These are phyloP conservation scores for Clusia tigrina DNA, from an alignment of 2,888 invertebrate species.

Conservation along the genomic window DNA sequence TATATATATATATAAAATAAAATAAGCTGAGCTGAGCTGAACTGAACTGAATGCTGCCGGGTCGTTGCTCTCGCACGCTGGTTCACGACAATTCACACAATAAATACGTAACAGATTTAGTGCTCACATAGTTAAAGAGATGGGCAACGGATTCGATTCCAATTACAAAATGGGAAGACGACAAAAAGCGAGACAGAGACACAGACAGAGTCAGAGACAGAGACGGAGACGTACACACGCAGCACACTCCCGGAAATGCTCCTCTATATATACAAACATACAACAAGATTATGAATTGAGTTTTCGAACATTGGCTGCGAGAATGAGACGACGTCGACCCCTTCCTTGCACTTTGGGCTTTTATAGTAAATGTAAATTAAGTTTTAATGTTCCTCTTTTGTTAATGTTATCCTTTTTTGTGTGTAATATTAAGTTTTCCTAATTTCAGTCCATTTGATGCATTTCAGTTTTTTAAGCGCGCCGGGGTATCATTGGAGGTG, in stretches of 20 bases:
- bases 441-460: slow-evolving; percentile 4
- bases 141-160: too few species aligned
- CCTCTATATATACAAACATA: slow-evolving; percentile 5
- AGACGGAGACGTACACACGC: too few species aligned
- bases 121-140: too few species aligned
- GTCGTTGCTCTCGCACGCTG: too few species aligned
- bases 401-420: not conserved
- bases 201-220: too few species aligned
- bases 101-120: too few species aligned
- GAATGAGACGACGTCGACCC: too few species aligned
- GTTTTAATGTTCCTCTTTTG: slow-evolving; percentile 8
- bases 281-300: slow-evolving; percentile 12
- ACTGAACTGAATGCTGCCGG: too few species aligned
- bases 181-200: too few species aligned
- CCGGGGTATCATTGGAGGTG: not conserved
- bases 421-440: not conserved
- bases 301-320: not conserved
- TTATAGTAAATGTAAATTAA: slow-evolving; percentile 1
- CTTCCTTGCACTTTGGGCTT: not conserved
- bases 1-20: not conserved
- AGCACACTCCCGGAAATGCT: not conserved
- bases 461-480: not conserved
- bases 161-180: too few species aligned
- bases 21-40: not conserved
- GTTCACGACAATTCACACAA: too few species aligned